A percentile compares a stretch with the other conserved stretches of the same genome.
These are phyloP conservation scores for Himalopsyche japonica DNA, from an alignment of 2,888 invertebrate species.

Conservation along the genomic window DNA sequence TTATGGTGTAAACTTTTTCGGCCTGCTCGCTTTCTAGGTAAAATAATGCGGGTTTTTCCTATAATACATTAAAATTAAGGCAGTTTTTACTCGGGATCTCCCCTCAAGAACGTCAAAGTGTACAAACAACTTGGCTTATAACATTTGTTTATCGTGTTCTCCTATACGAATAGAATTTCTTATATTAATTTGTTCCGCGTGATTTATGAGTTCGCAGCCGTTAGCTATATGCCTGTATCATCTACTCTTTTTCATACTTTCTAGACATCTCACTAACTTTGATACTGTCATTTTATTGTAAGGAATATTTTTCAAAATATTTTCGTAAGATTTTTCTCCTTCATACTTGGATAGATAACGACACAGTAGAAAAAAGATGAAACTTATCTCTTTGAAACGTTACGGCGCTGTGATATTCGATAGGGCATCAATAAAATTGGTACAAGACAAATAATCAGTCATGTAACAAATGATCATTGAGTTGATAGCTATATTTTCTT, in stretches of 20 bases:
- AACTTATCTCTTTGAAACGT: not conserved
- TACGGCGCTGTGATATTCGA: not conserved
- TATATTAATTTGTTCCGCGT: slow-evolving; percentile 34
- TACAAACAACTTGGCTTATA: slow-evolving; percentile 30
- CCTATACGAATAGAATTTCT: slow-evolving; percentile 27
- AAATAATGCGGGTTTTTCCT: slow-evolving; percentile 20
- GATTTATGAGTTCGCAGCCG: slow-evolving; percentile 24
- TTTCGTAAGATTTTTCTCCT: not conserved
- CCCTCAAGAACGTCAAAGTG: slow-evolving; percentile 19
- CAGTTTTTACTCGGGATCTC: slow-evolving; percentile 12
- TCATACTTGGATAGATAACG: not conserved
- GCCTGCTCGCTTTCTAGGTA: slow-evolving; percentile 23
- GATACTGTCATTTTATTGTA: not conserved
- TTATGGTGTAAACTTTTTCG: slow-evolving; percentile 29
- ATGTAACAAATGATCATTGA: not conserved
- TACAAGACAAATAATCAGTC: not conserved
- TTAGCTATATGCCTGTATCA: not conserved
- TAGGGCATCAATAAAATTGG: not conserved
- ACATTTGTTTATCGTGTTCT: slow-evolving; percentile 35
- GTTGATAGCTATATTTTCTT: not conserved
- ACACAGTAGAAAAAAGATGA: not conserved
- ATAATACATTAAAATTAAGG: slow-evolving; percentile 33
- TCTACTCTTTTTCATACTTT: not conserved
- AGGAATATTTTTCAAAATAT: not conserved
- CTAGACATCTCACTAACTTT: not conserved